phyloP scores from a whole-genome alignment of 2,113 vertebrate species.

The Ardeotis arabs region DNA sequence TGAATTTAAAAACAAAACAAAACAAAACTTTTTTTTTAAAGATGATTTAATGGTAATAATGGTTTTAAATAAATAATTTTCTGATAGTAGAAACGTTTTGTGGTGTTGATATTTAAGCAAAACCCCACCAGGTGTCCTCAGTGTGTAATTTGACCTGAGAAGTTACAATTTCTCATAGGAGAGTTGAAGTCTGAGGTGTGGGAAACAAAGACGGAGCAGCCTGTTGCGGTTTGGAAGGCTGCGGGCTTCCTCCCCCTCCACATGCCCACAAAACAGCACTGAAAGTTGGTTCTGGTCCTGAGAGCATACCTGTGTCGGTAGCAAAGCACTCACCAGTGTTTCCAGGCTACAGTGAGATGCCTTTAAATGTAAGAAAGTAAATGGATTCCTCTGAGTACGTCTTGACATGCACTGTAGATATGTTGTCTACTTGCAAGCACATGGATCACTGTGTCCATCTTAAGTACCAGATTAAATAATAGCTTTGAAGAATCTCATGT shows the following conservation, averaged over 20 bases:
- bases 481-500: neutral
- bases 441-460: neutral
- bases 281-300: neutral
- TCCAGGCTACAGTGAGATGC: neutral
- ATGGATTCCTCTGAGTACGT: fast-evolving
- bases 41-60: neutral
- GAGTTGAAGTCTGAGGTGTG: neutral
- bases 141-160: neutral
- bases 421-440: neutral
- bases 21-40: too few relatives aligned
- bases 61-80: fast-evolving
- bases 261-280: neutral
- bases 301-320: neutral
- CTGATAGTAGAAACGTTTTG: neutral
- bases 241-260: neutral
- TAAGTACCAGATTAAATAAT: neutral
- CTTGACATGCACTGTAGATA: fast-evolving
- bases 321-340: neutral
- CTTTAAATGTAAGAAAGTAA: neutral
- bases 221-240: neutral
- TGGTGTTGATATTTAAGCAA: neutral
- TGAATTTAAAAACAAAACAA: neutral
- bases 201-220: neutral
- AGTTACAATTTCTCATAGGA: neutral
- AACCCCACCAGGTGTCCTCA: conserved; percentile 50